Evolutionary conservation across 2,113 vertebrate genomes (phyloP), one percentile per base, ranked within the genome.

Genomic region (Malurus cyaneus): DNA sequence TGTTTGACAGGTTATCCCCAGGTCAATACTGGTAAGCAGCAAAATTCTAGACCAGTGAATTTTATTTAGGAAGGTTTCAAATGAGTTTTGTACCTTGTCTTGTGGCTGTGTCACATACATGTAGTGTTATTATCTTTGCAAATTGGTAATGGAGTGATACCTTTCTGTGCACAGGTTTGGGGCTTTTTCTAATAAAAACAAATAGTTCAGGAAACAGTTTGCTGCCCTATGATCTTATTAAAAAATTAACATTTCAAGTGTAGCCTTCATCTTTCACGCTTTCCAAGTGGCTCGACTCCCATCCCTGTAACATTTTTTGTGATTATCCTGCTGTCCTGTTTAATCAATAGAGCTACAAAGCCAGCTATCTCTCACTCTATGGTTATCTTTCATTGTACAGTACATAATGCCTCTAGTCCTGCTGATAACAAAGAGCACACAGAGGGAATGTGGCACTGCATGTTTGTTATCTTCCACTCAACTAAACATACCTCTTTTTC

Each of bases 301-400:
- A 83, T 54, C 31, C 56, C 86, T 74, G 60, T 52, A 92, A 85
- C 73, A 85, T 87, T 95, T 92, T 96, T 96, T 93, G 90, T 93
- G 96, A 96, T 96, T 96, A 96, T 52, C 59, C 80, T 84, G 94
- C 84, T 93, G 93, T 97, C 92, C 94, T 96, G 79, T 97, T 97
- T 97, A 97, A 96, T 97, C 97, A 97, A 96, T 94, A 96, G 54
- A 84, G 80, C 90, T 86, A 95, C 95, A 96, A 89, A 93, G 88
- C 94, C 94, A 92, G 90, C 90, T 97, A 81, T 97, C 95, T 96
- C 92, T 97, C 88, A 64, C 82, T 88, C 83, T 82, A 66, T 92
- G 84, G 90, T 97, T 97, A 96, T 97, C 97, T 96, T 96, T 96
- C 92, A 94, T 77, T 97, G 91, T 97, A 96, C 88, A 90, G 83